Evolutionary conservation across 2,113 vertebrate species (phyloP).

Genomic region (Pterophyllum scalare): DNA sequence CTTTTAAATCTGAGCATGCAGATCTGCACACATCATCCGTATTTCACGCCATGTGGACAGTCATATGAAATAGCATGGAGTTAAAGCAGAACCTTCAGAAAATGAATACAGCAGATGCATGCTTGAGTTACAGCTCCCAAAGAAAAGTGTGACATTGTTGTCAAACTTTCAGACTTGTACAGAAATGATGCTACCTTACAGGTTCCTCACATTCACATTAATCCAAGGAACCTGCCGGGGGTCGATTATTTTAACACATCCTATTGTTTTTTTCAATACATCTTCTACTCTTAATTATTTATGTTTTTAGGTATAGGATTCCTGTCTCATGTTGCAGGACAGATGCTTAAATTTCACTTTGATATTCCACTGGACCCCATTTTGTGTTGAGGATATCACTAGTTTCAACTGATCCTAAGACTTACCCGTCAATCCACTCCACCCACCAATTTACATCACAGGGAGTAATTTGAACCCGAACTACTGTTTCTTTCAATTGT

Average conservation of each 20-base stretch:
- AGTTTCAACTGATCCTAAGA: background rate
- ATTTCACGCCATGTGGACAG: slow-evolving; percentile 31
- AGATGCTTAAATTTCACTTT: slow-evolving; percentile 50
- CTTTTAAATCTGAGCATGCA: background rate
- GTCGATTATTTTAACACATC: background rate
- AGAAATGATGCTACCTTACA: background rate
- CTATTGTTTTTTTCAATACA: background rate
- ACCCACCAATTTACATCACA: background rate
- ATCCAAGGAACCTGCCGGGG: background rate
- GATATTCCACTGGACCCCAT: background rate
- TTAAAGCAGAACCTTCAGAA: slow-evolving; percentile 1
- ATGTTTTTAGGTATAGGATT: slow-evolving; percentile 32
- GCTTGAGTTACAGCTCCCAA: slow-evolving; percentile 10
- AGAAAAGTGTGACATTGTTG: background rate
- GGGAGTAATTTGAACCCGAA: background rate
- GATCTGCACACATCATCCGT: background rate
- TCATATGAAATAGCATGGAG: slow-evolving; percentile 30
- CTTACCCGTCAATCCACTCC: background rate
- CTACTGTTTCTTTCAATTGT: background rate
- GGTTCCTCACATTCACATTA: background rate
- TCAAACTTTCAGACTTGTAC: background rate
- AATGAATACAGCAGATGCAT: background rate
- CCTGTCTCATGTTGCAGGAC: slow-evolving; percentile 42
- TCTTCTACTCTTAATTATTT: slow-evolving; percentile 54
- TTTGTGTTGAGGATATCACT: background rate